Base-by-base conservation (phyloP, 2,113 vertebrate genomes). In the Grallaria varia region DNA sequence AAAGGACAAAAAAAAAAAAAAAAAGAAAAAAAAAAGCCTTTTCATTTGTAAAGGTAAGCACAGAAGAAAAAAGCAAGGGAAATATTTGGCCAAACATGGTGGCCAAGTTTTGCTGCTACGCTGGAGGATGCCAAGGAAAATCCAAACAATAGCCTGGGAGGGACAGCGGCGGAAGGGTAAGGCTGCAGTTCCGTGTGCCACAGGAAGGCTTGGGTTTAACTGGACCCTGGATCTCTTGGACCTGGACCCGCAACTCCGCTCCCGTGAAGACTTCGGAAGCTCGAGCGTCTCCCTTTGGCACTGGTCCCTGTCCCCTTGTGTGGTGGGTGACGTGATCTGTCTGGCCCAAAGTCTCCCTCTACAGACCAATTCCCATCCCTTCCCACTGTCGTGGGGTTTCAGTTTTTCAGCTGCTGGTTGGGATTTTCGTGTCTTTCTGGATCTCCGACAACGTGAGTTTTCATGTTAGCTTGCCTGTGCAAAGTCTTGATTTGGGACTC, bases 91-190 rank as follows among this genome's bases (percentile, higher is more conserved):
- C 12, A 91, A 97, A 96, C 91, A 45, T 73, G 95, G 97, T 53
- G 86, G 95, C 82, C 93, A 47, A 76, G 85, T 42, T 17, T 53
- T 81, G 74, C 77, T 82, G 56, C 87, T 56, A 6, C 1, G 0
- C 44, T 87, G 73, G 47, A 76, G 52, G 77, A 95, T 89, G 94
- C 96, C 97, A 95, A 95, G 87, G 94, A 87, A 89, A 91, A 95
- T 42, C 52, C 14, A 81, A 94, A 98, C 97, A 98, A 97, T 97
- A n/a, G 95, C 5, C 21, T 53, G 91, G 80, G 93, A 96, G 90
- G 91, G 76, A 79, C 76, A 27, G 12, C 1, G 1, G 52, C 27
- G 93, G 98, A 98, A 98, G 96, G 97, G 93, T 62, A 96, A 96
- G 96, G 95, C 84, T 83, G 92, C 1, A 2, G 94, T 89, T 95